phyloP scores from a whole-genome alignment of 2,888 invertebrate species.

The Cataglyphis altisquamis region DNA sequence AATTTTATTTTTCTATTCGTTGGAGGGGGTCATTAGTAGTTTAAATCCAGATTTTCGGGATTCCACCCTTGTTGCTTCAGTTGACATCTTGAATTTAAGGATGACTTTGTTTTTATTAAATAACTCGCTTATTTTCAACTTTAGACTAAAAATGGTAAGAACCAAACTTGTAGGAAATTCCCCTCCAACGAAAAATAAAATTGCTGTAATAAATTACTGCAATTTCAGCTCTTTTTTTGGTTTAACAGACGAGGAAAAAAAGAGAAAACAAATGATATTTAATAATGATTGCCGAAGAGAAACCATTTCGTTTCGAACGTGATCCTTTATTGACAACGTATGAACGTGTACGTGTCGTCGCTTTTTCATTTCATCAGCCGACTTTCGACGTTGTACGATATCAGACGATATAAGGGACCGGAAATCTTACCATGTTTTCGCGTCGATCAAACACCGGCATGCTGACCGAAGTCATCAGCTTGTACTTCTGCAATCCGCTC shows the following conservation, averaged over 20 bases:
- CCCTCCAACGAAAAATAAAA: too few relatives aligned
- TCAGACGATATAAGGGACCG: not conserved
- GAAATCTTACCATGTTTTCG: conserved; percentile 92
- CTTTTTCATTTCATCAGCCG: not conserved
- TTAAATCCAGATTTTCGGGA: too few relatives aligned
- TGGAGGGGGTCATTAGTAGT: too few relatives aligned
- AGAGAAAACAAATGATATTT: not conserved
- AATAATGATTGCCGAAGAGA: conserved; percentile 27
- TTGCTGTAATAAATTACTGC: too few relatives aligned
- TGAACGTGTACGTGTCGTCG: not conserved
- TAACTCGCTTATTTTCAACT: too few relatives aligned
- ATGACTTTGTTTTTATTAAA: too few relatives aligned
- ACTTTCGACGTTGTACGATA: conserved; percentile 1
- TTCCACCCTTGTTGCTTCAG: too few relatives aligned
- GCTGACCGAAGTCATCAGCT: conserved; percentile 96
- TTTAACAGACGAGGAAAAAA: conserved; percentile 1
- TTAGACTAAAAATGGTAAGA: too few relatives aligned
- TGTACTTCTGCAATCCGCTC: conserved; percentile 89
- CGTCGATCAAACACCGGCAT: conserved; percentile 97
- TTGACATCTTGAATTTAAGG: too few relatives aligned
- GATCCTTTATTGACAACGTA: conserved; percentile 13
- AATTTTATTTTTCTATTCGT: too few relatives aligned
- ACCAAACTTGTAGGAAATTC: too few relatives aligned
- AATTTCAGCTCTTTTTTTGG: too few relatives aligned
- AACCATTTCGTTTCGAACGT: not conserved